Evolutionary conservation across 2,888 invertebrate species (phyloP).

Genomic region (Hirudinaria manillensis): DNA sequence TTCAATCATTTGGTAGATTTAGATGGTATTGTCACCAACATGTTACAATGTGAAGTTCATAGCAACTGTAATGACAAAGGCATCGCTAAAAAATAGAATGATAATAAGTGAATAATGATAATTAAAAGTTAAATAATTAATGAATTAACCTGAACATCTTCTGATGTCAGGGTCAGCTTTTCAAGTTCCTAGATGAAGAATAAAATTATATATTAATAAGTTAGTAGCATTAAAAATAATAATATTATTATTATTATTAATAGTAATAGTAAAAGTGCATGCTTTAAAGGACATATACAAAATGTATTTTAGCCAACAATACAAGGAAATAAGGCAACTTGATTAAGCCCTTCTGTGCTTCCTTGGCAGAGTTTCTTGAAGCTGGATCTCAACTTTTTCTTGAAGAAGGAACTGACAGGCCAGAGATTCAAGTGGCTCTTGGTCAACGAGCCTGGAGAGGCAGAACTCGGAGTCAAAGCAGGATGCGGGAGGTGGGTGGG

Average conservation of each 20-base stretch:
- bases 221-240: not conserved
- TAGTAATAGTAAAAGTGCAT: not conserved
- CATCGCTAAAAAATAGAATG: too few relatives aligned
- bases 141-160: not conserved
- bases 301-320: too few relatives aligned
- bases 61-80: too few relatives aligned
- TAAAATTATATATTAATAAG: too few relatives aligned
- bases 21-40: too few relatives aligned
- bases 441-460: not conserved
- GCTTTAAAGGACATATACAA: too few relatives aligned
- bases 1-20: too few relatives aligned
- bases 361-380: constrained; percentile 13
- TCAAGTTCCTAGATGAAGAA: not conserved
- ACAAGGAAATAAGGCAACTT: too few relatives aligned
- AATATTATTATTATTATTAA: not conserved
- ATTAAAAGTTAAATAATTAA: too few relatives aligned
- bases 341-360: constrained; percentile 20
- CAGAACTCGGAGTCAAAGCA: not conserved
- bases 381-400: not conserved
- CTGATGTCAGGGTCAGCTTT: not conserved
- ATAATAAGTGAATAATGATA: too few relatives aligned
- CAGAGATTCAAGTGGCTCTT: not conserved
- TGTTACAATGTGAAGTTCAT: too few relatives aligned
- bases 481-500: not conserved
- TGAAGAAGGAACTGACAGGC: constrained; percentile 7